These are phyloP conservation scores for Deilephila elpenor DNA, from an alignment of 2,888 invertebrate species.

Conservation along the genomic window DNA sequence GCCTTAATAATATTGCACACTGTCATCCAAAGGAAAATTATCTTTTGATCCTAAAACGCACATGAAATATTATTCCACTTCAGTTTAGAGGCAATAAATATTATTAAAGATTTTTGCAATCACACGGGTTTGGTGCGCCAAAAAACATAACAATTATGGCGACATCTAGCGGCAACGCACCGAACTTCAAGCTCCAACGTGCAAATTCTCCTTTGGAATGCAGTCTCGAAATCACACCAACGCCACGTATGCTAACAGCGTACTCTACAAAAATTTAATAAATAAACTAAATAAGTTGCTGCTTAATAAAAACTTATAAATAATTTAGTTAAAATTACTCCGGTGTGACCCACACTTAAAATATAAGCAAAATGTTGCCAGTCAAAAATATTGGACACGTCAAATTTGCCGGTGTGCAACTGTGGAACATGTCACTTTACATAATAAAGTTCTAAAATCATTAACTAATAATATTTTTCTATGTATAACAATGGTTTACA, in stretches of 20 bases:
- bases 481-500: constrained; percentile 3
- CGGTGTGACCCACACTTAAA: constrained; percentile 23
- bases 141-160: background rate
- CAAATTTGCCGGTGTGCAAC: background rate
- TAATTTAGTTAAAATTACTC: constrained; percentile 7
- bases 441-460: constrained; percentile 2
- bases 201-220: background rate
- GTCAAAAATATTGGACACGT: background rate
- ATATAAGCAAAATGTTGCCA: constrained; percentile 11
- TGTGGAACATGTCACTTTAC: constrained; percentile 3
- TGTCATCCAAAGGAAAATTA: constrained; percentile 10
- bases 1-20: constrained; percentile 9
- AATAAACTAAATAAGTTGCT: constrained; percentile 13
- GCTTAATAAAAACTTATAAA: constrained; percentile 12
- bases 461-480: constrained; percentile 6
- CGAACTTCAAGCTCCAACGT: background rate
- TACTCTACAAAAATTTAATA: constrained; percentile 5
- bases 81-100: no score
- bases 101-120: no score
- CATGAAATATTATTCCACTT: background rate
- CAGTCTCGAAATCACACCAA: background rate
- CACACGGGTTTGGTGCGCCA: no score
- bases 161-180: background rate
- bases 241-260: constrained; percentile 6
- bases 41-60: no score